Evolutionary conservation across 2,113 vertebrate genomes (phyloP), one percentile per base, ranked within the genome.

Genomic region (Myanophis thanlyinensis): DNA sequence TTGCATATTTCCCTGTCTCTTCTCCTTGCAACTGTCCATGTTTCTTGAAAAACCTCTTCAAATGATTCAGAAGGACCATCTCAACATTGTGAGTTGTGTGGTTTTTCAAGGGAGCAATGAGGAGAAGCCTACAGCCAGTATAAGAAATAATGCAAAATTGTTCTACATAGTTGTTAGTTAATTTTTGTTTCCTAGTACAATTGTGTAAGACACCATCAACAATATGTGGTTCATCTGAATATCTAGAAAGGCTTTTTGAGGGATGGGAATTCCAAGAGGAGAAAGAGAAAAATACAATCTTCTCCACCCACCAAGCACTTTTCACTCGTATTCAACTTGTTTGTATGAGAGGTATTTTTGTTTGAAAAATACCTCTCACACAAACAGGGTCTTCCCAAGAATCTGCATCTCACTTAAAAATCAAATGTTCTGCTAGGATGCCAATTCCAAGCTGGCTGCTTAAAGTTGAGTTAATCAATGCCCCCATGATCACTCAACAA

Each of bases 401-500:
- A 11, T 73, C n/a, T 52, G 10, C 6, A 67, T 90, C 89, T 35
- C 18, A 25, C 47, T 67, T 48, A 46, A 67, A 67, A 35, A 51
- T 67, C 30, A 10, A 5, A n/a, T 13, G 25, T 44, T 87, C 25
- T 49, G 27, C 73, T 22, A 40, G 10, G 22, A 54, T 53, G n/a
- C 49, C 52, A 30, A 30, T 30, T 53, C 9, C 46, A 90, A 49
- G 25, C 73, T 53, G n/a, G 4, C 20, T 90, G 22, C n/a, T 84
- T 90, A 84, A 35, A 5, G 6, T 4, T 46, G 35, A 67, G 30
- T 51, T 73, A 35, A 20, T 23, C 46, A 51, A 3, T 53, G 23
- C 35, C 80, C n/a, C 0, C 1, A 44, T 23, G 1, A 93, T 97
- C 0, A 20, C 18, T 35, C 97, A 97, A 89, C 95, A 96, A 80